phyloP scores from a whole-genome alignment of 1,140 invertebrate species.

The Neodiprion fabricii region DNA sequence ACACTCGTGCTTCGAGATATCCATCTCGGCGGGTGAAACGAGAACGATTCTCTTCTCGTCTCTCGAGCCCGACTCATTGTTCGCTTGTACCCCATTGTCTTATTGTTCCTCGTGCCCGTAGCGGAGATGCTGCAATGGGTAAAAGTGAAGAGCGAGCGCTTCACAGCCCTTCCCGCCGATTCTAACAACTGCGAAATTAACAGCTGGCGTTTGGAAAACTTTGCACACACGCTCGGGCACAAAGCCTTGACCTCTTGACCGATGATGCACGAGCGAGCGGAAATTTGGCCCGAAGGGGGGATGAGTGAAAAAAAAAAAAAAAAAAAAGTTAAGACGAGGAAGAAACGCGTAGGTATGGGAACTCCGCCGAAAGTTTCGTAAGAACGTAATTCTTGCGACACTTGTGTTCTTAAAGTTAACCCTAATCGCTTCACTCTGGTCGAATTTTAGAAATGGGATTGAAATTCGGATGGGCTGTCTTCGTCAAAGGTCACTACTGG shows the following conservation, averaged over 20 bases:
- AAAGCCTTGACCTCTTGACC: neutral
- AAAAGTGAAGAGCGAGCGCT: neutral
- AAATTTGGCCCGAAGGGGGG: too few relatives aligned
- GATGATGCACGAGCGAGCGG: neutral
- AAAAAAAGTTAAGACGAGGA: too few relatives aligned
- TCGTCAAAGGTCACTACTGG: too few relatives aligned
- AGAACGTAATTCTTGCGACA: too few relatives aligned
- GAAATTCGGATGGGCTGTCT: too few relatives aligned
- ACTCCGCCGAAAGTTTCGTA: too few relatives aligned
- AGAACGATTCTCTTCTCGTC: neutral
- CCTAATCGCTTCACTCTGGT: too few relatives aligned
- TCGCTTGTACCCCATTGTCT: constrained; percentile 3
- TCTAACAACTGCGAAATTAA: neutral
- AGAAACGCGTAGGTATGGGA: too few relatives aligned
- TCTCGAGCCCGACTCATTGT: neutral
- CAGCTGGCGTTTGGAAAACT: neutral
- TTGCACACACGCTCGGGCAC: too few relatives aligned
- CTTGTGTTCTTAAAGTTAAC: too few relatives aligned
- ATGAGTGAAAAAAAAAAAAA: too few relatives aligned
- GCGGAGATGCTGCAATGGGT: neutral
- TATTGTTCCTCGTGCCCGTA: constrained; percentile 12
- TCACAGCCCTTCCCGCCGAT: neutral
- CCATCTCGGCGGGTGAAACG: neutral
- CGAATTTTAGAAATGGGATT: too few relatives aligned
- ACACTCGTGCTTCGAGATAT: neutral